phyloP scores from a whole-genome alignment of 2,888 invertebrate species.

The Lepidonotus clava region DNA sequence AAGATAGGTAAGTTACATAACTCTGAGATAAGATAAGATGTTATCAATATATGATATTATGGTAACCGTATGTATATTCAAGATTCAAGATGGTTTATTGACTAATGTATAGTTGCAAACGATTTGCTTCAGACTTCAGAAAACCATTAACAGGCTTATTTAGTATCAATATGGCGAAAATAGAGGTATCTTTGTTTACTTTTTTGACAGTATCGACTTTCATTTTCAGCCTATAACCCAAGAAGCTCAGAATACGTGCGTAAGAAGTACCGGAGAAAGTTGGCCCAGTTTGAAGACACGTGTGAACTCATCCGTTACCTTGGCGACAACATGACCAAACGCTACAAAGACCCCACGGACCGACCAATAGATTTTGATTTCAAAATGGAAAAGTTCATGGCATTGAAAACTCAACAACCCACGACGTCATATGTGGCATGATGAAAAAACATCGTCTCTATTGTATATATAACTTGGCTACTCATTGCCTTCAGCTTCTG shows the following conservation, averaged over 20 bases:
- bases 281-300: slow-evolving; percentile 79
- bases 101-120: no score
- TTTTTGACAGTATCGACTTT: no score
- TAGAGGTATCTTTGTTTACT: no score
- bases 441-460: neutral
- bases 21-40: no score
- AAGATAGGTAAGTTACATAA: no score
- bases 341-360: slow-evolving; percentile 77
- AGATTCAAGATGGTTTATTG: no score
- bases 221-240: slow-evolving; percentile 79
- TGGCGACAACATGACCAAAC: slow-evolving; percentile 79
- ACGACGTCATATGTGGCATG: slow-evolving; percentile 54
- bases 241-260: slow-evolving; percentile 79
- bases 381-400: slow-evolving; percentile 77
- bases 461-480: neutral
- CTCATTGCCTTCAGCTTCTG: no score
- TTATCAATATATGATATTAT: no score
- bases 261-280: slow-evolving; percentile 79
- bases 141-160: no score
- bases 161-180: no score
- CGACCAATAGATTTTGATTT: slow-evolving; percentile 79
- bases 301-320: slow-evolving; percentile 79
- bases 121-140: no score
- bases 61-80: no score
- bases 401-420: slow-evolving; percentile 45